Conservation (phyloP, 2,888 invertebrate species). For the Chromoteleia sp. region DNA sequence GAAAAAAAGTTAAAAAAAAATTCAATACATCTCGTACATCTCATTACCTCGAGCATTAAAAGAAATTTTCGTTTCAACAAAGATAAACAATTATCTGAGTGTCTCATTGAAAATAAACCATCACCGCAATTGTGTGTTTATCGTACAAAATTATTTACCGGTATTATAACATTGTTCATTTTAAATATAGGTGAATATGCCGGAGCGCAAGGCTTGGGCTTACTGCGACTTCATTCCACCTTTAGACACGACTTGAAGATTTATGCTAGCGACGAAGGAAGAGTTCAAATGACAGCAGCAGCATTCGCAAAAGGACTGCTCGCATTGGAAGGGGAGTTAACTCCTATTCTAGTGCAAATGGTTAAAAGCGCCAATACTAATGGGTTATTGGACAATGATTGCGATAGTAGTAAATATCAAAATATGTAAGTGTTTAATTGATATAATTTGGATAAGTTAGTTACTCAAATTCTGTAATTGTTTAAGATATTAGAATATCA, state of each 20-base stretch:
- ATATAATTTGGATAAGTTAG: too few species aligned
- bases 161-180: conserved; percentile 20
- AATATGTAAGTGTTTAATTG: conserved; percentile 90
- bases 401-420: conserved; percentile 97
- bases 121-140: conserved; percentile 34
- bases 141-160: not conserved
- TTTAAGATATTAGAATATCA: too few species aligned
- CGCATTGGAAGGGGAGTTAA: conserved; percentile 98
- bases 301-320: conserved; percentile 99
- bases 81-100: conserved; percentile 41
- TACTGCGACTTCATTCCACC: conserved; percentile 97
- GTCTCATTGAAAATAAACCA: conserved; percentile 54
- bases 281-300: conserved; percentile 99
- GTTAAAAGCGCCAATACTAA: conserved; percentile 99
- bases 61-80: conserved; percentile 20
- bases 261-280: conserved; percentile 99
- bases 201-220: conserved; percentile 97
- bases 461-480: too few species aligned
- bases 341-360: conserved; percentile 99
- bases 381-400: conserved; percentile 98
- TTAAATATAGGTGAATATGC: conserved; percentile 89
- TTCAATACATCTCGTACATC: conserved; percentile 6
- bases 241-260: conserved; percentile 99
- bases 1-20: conserved; percentile 2
- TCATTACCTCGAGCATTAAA: conserved; percentile 51